Evolutionary conservation across 2,113 vertebrate species (phyloP).

Genomic region (Struthio camelus): DNA sequence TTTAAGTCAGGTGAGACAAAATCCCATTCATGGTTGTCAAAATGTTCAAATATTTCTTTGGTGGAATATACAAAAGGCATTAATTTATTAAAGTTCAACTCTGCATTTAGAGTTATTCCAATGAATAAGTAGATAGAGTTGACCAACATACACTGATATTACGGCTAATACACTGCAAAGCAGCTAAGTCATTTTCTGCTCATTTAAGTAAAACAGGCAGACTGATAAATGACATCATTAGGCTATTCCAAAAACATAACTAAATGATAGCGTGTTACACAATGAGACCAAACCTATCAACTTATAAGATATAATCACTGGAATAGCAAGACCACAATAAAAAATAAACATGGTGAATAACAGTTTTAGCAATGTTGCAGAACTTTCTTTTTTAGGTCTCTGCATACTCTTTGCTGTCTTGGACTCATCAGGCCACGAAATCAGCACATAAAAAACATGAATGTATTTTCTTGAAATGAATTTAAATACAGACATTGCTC

Average conservation of each 20-base stretch:
- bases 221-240: not conserved
- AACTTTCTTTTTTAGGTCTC: not conserved
- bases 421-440: not conserved
- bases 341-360: not conserved
- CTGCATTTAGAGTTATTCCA: not conserved
- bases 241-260: not conserved
- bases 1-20: not conserved
- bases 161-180: not conserved
- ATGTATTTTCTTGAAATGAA: not conserved
- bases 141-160: not conserved
- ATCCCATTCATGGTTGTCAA: too few relatives aligned
- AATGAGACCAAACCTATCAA: not conserved
- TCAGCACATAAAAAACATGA: not conserved
- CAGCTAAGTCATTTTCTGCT: not conserved
- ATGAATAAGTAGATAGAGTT: not conserved
- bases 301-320: not conserved
- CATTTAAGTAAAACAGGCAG: not conserved
- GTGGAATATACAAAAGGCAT: not conserved
- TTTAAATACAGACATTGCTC: not conserved
- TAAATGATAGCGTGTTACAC: not conserved
- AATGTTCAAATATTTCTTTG: not conserved
- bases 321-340: not conserved
- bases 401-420: not conserved
- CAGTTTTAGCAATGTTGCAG: not conserved
- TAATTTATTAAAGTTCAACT: not conserved